Percentiles rank a stretch among this genome's conserved stretches.
Evolutionary conservation across 2,888 invertebrate species (phyloP).

Genomic region (Atrina japonica): DNA sequence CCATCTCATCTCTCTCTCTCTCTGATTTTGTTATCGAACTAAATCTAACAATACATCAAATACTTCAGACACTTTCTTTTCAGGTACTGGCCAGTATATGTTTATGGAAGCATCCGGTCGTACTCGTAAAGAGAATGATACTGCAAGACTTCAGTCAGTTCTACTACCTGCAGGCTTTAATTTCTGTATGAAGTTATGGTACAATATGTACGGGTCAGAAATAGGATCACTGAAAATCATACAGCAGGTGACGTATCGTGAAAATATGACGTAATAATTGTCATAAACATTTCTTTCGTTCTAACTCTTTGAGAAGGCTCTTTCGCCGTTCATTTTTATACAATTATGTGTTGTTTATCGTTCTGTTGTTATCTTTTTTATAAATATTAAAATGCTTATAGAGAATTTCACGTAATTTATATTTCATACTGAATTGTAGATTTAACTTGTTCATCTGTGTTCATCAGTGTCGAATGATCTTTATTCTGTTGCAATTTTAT

Average conservation of each 20-base stretch:
- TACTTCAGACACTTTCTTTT: too few species aligned
- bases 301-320: not conserved
- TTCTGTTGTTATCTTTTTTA: not conserved
- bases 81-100: conserved; percentile 15
- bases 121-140: not conserved
- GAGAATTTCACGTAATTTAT: too few species aligned
- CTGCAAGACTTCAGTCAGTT: conserved; percentile 10
- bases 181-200: conserved; percentile 19
- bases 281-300: too few species aligned
- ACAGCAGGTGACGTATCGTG: not conserved
- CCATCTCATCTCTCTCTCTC: too few species aligned
- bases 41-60: too few species aligned
- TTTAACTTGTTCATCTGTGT: too few species aligned
- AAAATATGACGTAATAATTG: too few species aligned
- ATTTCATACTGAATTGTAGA: too few species aligned
- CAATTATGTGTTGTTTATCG: not conserved
- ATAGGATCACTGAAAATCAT: conserved; percentile 13
- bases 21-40: too few species aligned
- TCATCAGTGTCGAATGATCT: too few species aligned
- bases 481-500: too few species aligned
- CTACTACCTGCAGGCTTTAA: conserved; percentile 3
- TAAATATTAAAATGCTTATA: too few species aligned
- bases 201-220: conserved; percentile 19
- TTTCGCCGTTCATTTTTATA: not conserved
- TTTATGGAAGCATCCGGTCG: conserved; percentile 16